Conservation (phyloP, 2,113 vertebrate genomes). For the Ornithorhynchus anatinus region DNA sequence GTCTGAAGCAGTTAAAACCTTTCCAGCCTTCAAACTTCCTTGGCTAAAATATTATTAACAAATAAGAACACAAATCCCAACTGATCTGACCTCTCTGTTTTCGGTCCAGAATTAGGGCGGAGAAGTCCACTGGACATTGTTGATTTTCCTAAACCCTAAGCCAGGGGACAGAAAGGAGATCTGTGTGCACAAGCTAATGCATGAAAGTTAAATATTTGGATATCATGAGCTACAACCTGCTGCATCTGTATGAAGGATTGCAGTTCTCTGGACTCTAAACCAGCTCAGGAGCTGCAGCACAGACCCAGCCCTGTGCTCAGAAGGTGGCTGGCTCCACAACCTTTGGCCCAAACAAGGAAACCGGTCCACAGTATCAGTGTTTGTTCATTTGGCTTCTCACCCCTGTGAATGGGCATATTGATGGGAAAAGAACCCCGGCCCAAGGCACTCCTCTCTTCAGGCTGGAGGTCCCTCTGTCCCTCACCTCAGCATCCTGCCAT, state of each 20-base stretch:
- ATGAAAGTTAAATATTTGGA: constrained; percentile 8
- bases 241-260: constrained; percentile 15
- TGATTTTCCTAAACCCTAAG: background rate
- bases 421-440: no score
- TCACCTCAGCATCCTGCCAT: no score
- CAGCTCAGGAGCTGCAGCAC: background rate
- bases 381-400: no score
- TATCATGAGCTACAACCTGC: constrained; percentile 18
- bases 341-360: no score
- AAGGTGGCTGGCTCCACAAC: no score
- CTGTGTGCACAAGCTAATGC: background rate
- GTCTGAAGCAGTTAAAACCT: background rate
- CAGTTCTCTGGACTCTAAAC: background rate
- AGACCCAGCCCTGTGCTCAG: no score
- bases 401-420: no score
- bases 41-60: constrained; percentile 22
- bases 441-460: no score
- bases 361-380: no score
- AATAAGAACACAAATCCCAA: no score
- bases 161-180: background rate
- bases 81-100: background rate
- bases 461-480: no score
- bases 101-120: background rate
- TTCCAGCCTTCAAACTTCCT: background rate
- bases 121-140: background rate